Conservation (phyloP, 2,113 vertebrate species). For the Nesoenas mayeri region DNA sequence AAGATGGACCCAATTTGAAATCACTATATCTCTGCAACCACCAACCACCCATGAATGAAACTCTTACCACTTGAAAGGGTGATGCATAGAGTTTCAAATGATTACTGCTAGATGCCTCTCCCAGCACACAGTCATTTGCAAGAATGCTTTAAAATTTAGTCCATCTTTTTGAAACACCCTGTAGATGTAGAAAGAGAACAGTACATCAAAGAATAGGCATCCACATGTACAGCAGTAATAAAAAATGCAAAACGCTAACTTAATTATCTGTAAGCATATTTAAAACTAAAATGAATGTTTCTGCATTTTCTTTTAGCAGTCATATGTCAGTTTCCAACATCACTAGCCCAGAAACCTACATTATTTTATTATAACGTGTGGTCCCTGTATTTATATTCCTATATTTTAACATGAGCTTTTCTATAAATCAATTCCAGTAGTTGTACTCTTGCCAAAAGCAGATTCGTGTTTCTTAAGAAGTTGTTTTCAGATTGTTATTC, state of each 20-base stretch:
- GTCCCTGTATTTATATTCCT: too few relatives aligned
- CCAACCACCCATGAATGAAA: too few relatives aligned
- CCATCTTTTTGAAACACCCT: neutral
- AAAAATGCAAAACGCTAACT: neutral
- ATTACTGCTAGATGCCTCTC: too few relatives aligned
- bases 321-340: neutral
- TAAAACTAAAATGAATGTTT: neutral
- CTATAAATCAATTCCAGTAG: neutral
- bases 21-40: too few relatives aligned
- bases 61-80: too few relatives aligned
- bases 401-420: neutral
- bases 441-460: neutral
- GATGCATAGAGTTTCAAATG: too few relatives aligned
- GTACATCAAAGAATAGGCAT: neutral
- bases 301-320: neutral
- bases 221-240: neutral
- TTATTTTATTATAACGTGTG: too few relatives aligned
- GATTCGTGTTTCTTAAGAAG: neutral
- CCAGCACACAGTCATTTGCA: too few relatives aligned
- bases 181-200: neutral
- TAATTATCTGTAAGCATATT: neutral
- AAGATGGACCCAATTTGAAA: too few relatives aligned
- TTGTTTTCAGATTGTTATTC: neutral
- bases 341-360: neutral
- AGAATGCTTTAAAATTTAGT: too few relatives aligned